Conservation (phyloP, 2,113 vertebrate genomes). For the Haplochromis vanheusdeni region DNA sequence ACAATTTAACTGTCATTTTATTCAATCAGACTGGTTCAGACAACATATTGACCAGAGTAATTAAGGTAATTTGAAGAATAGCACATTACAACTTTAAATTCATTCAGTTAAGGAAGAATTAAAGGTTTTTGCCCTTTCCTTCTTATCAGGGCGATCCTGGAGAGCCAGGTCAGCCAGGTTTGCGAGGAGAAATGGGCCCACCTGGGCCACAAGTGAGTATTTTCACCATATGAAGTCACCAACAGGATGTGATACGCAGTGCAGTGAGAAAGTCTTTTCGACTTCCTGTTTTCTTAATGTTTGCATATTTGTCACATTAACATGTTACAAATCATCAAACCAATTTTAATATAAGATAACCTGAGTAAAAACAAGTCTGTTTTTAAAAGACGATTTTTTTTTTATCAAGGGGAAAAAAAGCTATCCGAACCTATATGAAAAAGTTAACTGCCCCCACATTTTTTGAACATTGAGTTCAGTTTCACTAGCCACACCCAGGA, state of each 20-base stretch:
- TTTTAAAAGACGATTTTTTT: fast-evolving
- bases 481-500: background rate
- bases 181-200: slow-evolving; percentile 46
- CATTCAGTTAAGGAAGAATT: background rate
- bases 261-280: background rate
- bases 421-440: background rate
- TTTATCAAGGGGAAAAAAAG: background rate
- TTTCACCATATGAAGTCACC: background rate
- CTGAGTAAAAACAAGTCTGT: background rate
- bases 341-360: background rate
- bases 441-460: background rate
- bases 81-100: background rate
- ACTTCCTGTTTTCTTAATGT: background rate
- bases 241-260: background rate
- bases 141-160: slow-evolving; percentile 58
- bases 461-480: background rate
- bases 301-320: background rate
- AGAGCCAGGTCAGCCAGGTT: slow-evolving; percentile 60
- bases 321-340: background rate
- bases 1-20: background rate
- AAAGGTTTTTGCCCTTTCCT: background rate
- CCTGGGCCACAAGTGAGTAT: slow-evolving; percentile 73
- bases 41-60: slow-evolving; percentile 65
- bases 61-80: slow-evolving; percentile 65
- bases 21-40: slow-evolving; percentile 49